Evolutionary conservation across 2,113 vertebrate species (phyloP).

Genomic region (Bubo blakistoni): DNA sequence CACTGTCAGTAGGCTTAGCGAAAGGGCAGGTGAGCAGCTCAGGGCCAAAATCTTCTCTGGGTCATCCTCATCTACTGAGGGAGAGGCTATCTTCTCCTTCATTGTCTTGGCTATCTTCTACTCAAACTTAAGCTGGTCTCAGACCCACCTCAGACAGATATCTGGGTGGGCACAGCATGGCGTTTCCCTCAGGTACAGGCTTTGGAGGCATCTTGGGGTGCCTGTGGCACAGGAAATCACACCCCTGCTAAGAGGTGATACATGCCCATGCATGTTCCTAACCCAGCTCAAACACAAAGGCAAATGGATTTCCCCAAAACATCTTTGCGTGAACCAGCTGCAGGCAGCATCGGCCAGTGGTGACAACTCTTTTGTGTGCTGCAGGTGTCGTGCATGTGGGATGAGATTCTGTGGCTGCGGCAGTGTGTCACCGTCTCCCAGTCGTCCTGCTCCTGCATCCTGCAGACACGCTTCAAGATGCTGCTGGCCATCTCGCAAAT

Average conservation of each 20-base stretch:
- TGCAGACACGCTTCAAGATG: slow-evolving; percentile 89
- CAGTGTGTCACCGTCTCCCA: slow-evolving; percentile 84
- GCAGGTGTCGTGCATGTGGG: slow-evolving; percentile 89
- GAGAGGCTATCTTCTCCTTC: background rate
- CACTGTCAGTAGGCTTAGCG: background rate
- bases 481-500: slow-evolving; percentile 84
- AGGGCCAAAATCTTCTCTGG: background rate
- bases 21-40: background rate
- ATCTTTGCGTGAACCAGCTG: background rate
- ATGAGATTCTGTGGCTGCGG: slow-evolving; percentile 86
- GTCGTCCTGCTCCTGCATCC: slow-evolving; percentile 84
- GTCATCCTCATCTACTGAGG: background rate
- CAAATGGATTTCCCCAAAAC: background rate
- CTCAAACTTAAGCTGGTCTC: background rate
- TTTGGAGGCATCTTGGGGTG: background rate
- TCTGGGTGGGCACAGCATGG: background rate
- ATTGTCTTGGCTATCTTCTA: background rate
- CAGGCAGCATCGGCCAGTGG: accelerated
- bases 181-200: background rate
- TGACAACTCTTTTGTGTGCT: background rate
- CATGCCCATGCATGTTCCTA: accelerated
- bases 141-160: background rate
- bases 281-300: background rate
- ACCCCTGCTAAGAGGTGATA: background rate
- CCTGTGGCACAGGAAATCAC: background rate